phyloP scores from a whole-genome alignment of 2,113 vertebrate genomes.

The Epinephelus lanceolatus region DNA sequence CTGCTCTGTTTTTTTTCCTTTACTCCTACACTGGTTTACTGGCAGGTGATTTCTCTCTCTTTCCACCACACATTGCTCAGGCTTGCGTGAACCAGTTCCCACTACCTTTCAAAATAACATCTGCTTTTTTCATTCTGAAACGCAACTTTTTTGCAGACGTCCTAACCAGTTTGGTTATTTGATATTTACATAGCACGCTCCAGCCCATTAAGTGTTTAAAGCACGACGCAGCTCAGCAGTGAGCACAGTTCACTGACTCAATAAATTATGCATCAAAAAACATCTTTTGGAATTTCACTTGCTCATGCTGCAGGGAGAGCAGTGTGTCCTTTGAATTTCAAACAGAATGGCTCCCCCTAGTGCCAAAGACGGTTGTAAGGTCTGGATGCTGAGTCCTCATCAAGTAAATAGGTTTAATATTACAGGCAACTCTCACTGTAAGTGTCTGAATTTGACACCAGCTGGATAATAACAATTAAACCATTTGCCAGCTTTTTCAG shows the following conservation, averaged over 20 bases:
- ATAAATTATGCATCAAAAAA: conserved; percentile 76
- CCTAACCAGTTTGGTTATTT: conserved; percentile 14
- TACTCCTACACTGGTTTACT: conserved; percentile 47
- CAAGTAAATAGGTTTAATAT: neutral
- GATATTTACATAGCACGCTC: conserved; percentile 42
- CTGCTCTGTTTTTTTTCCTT: conserved; percentile 55
- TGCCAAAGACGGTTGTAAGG: conserved; percentile 32
- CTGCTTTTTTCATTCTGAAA: conserved; percentile 11
- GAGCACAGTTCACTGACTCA: conserved; percentile 56
- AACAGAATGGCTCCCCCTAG: conserved; percentile 84
- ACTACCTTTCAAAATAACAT: conserved; percentile 29
- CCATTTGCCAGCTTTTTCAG: neutral
- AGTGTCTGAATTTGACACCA: neutral
- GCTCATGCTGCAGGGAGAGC: conserved; percentile 32
- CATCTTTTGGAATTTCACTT: conserved; percentile 53
- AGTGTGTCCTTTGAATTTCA: conserved; percentile 64
- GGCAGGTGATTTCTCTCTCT: conserved; percentile 56
- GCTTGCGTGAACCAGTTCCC: neutral
- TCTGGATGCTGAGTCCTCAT: neutral
- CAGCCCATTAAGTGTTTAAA: conserved; percentile 61
- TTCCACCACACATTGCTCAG: neutral
- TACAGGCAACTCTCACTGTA: neutral
- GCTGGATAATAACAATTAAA: neutral
- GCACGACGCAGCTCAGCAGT: conserved; percentile 38
- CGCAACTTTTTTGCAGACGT: neutral